Base-by-base conservation (phyloP, 2,797 vertebrate species). In the Microtus agrestis region DNA sequence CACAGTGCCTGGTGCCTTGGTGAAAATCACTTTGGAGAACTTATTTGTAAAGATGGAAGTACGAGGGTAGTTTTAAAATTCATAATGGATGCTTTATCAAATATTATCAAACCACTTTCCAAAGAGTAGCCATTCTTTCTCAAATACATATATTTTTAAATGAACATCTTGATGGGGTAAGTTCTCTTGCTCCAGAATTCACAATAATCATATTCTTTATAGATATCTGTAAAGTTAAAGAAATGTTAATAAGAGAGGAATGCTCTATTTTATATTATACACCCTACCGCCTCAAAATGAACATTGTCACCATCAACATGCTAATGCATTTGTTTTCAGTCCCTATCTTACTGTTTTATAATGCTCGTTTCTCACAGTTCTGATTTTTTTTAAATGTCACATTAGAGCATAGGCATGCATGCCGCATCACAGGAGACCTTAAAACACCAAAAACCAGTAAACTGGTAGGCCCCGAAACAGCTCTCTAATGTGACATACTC, bases 141-240 rank as follows among this genome's bases (percentile, higher is more conserved):
- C 94, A 37, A 46, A 2, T 3, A 27, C 46, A 25, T 1, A 79
- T 69, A 34, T 67, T 93, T 90, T 85, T 77, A 94, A 94, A 63
- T 54, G 15, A 92, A 37, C 54, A 65, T 86, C 19, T 88, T 93
- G 10, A 46, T 93, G 56, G 43, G 1, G 3, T 4, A 82, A 81
- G 6, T 73, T 43, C 6, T 25, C 14, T 91, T 92, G 37, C 69
- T 46, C 29, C 5, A n/a, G n/a, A 43, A 69, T 86, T 59, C 69
- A 74, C 71, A 88, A 48, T 15, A 76, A n/a, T 46, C 51, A 77
- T 86, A 92, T 78, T 73, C 56, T 85, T 71, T 85, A 5, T 69
- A 79, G 78, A 85, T 81, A 61, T 88, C 89, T 71, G 29, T 88
- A 46, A 37, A 94, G 89, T 90, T 78, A 54, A 4, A 54, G n/a